Conservation (phyloP, 2,888 invertebrate species). For the Tetragonisca angustula region DNA sequence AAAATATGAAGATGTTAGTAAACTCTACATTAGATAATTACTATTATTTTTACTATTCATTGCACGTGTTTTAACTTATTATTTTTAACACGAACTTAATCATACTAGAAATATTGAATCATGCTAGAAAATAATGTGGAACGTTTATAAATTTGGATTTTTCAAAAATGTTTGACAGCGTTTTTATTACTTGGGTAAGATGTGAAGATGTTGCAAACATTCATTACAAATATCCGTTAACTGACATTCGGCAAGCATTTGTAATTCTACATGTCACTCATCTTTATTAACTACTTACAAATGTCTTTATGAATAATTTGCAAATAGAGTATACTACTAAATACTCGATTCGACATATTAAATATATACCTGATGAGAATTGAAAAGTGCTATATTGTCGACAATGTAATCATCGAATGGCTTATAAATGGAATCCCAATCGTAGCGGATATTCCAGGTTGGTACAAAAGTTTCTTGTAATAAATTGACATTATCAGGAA, state of each 20-base stretch:
- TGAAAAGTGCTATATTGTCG: conserved; percentile 69
- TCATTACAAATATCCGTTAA: too few relatives aligned
- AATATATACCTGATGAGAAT: conserved; percentile 74
- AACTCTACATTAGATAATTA: too few relatives aligned
- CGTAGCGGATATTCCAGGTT: conserved; percentile 71
- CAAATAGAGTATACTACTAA: too few relatives aligned
- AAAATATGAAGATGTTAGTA: too few relatives aligned
- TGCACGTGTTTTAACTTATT: background rate
- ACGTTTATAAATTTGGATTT: background rate
- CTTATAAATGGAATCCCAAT: conserved; percentile 74
- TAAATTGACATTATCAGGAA: conserved; percentile 66
- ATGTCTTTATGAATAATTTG: too few relatives aligned
- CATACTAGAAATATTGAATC: background rate
- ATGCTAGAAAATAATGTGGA: background rate
- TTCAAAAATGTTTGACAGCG: background rate
- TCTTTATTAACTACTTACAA: too few relatives aligned
- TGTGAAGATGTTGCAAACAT: too few relatives aligned
- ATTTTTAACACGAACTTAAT: background rate
- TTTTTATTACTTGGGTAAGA: too few relatives aligned
- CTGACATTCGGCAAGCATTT: too few relatives aligned
- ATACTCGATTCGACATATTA: background rate
- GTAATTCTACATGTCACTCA: too few relatives aligned
- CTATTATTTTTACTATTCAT: too few relatives aligned
- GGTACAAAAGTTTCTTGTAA: conserved; percentile 63
- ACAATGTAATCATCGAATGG: conserved; percentile 70